Evolutionary conservation across 1,140 invertebrate species (phyloP), one percentile per base, ranked within the genome.

Genomic region (Rhagoletis pomonella): DNA sequence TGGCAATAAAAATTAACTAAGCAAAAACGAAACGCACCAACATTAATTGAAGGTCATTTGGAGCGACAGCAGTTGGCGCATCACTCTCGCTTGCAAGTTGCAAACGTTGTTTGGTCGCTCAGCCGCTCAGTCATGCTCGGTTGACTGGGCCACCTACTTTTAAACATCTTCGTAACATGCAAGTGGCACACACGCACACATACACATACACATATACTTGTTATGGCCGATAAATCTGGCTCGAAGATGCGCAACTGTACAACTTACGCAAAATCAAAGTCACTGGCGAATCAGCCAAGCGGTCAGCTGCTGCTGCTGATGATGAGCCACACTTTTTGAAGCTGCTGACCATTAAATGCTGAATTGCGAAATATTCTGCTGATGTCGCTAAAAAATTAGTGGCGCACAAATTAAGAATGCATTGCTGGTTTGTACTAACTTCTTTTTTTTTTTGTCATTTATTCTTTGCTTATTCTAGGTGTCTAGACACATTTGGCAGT

Each of bases 101-200:
- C 73, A 55, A 81, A n/a, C 1, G 50, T 55, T 55, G 50, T 55
- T 55, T 55, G 50, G 50, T 55, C 55, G 73, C 29, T 29, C 29
- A 29, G 29, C 29, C 29, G 29, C 29, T 29, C 29, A 29, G 73
- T 55, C 47, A 55, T 42, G 73, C 73, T 81, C 73, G 47, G 39
- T 55, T 81, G 73, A 81, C 73, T 81, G 73, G 73, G 73, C 73
- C 73, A 81, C 73, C 73, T 81, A 81, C 73, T 81, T 81, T 29
- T n/a, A 55, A 47, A n/a, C 47, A 42, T 17, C 47, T 58, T 55
- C 42, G 17, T 81, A 55, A 47, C 17, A 81, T 67, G 4, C 29
- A 39, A 67, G 12, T 62, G 60, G 9, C n/a, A n/a, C 60, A 14
- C 17, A 62, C n/a, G 7, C 73, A 42, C 73, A 81, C 47, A 55